A percentile compares a stretch with the other conserved stretches of the same genome.
Conservation (phyloP, 2,113 vertebrate species). For the Varanus salvator region DNA sequence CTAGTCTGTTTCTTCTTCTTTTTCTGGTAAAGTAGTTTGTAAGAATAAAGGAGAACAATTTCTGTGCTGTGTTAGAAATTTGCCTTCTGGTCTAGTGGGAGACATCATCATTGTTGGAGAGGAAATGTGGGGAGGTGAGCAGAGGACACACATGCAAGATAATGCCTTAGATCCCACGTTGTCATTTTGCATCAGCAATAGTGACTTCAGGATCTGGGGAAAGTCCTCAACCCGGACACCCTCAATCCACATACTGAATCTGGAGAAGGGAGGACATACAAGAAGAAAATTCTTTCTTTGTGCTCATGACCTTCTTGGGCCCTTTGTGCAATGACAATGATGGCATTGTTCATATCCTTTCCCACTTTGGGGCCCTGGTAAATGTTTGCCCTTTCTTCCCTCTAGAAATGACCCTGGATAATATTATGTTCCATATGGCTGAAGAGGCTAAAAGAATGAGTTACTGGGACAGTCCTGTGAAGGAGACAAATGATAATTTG, state of each 20-base stretch:
- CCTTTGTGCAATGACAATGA: background rate
- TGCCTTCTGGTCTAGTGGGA: background rate
- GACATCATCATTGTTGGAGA: too few species aligned
- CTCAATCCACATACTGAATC: background rate
- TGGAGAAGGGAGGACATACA: background rate
- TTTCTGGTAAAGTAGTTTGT: too few species aligned
- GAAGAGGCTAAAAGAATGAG: background rate
- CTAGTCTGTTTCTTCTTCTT: background rate
- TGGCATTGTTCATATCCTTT: background rate
- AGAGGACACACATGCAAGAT: background rate
- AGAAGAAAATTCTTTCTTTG: background rate
- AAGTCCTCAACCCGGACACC: background rate
- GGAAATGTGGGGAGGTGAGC: background rate
- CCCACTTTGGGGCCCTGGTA: background rate
- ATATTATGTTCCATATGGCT: background rate
- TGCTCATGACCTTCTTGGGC: background rate
- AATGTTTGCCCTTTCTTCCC: background rate
- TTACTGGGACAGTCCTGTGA: background rate
- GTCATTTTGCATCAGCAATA: background rate
- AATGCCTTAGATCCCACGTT: background rate
- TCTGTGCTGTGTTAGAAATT: background rate
- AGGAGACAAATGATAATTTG: background rate
- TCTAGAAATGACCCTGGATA: background rate
- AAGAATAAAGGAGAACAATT: background rate
- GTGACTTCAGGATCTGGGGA: background rate